Base-by-base conservation (phyloP, 2,888 invertebrate species). In the Cartodere bifasciata region DNA sequence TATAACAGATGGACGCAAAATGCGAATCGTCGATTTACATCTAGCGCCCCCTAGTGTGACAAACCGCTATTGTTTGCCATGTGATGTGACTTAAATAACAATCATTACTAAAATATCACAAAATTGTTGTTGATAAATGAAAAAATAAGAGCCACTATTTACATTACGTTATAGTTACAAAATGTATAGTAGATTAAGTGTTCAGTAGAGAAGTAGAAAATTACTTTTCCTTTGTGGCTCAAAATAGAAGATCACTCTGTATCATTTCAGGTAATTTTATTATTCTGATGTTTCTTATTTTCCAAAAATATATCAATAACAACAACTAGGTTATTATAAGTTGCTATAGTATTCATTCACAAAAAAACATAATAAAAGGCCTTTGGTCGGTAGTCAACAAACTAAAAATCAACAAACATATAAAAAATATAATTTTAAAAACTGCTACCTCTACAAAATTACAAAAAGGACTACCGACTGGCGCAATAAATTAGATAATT, bases 61-160 rank as follows among this genome's bases (percentile, higher is more conserved):
- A 53, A 53, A 55, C 53, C 51, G 45, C 45, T 48, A 49, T 42
- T 46, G 55, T 55, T 53, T 53, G 55, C 55, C 53, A 55, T 50
- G 60, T 62, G 63, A 60, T 63, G 62, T 62, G 62, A 63, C 63
- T 64, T 63, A 64, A 63, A 62, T 63, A 64, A 64, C 63, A 63
- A 62, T 60, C 61, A 62, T 63, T 63, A 63, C 62, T 64, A 64
- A 65, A 64, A 64, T 64, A 65, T 65, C 64, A 65, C 64, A 65
- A 64, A 64, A 64, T 62, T 62, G 60, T 61, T 60, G 60, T 60
- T 58, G 59, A 63, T 61, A 60, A 63, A 62, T 61, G 56, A 63
- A 60, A 63, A 61, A 60, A 59, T 57, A 61, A 59, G 60, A 62
- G 60, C 61, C 61, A 60, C 60, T 52, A 54, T 54, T 47, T 57